A percentile compares a stretch with the other conserved stretches of the same genome.
Evolutionary conservation across 2,888 invertebrate species (phyloP).

Genomic region (Pogonocherus hispidulus): DNA sequence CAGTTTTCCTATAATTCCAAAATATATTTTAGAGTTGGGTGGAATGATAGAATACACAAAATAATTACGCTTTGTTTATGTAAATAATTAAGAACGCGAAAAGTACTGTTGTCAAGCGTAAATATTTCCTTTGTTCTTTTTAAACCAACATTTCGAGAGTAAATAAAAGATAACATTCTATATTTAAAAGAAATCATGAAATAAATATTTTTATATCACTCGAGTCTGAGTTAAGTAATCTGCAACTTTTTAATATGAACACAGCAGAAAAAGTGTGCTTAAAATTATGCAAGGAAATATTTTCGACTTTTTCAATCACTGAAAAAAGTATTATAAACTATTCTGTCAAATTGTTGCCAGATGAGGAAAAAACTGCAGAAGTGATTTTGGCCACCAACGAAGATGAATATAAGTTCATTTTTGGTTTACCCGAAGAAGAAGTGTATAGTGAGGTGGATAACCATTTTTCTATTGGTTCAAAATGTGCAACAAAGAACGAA

Average conservation of each 20-base stretch:
- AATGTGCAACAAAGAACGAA: not conserved
- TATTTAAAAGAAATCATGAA: not conserved
- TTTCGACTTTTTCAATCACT: not conserved
- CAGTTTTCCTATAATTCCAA: too few relatives aligned
- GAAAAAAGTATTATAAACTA: not conserved
- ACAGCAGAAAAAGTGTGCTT: not conserved
- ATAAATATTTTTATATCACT: not conserved
- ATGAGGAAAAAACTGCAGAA: not conserved
- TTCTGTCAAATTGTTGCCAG: not conserved
- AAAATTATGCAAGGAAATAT: not conserved
- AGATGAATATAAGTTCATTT: conserved; percentile 6
- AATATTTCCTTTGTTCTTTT: not conserved
- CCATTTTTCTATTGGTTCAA: not conserved
- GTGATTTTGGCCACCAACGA: conserved; percentile 1
- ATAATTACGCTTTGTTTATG: too few relatives aligned
- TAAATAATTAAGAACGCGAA: not conserved
- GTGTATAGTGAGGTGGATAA: not conserved
- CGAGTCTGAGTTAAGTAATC: not conserved
- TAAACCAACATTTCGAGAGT: not conserved
- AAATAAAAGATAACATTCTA: conserved; percentile 1
- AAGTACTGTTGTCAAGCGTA: too few relatives aligned
- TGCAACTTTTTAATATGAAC: not conserved
- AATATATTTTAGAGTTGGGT: too few relatives aligned
- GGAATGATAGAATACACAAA: too few relatives aligned
- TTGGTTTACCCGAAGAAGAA: not conserved